Evolutionary conservation across 2,113 vertebrate genomes (phyloP), one percentile per base, ranked within the genome.

Genomic region (Hippolais icterina): DNA sequence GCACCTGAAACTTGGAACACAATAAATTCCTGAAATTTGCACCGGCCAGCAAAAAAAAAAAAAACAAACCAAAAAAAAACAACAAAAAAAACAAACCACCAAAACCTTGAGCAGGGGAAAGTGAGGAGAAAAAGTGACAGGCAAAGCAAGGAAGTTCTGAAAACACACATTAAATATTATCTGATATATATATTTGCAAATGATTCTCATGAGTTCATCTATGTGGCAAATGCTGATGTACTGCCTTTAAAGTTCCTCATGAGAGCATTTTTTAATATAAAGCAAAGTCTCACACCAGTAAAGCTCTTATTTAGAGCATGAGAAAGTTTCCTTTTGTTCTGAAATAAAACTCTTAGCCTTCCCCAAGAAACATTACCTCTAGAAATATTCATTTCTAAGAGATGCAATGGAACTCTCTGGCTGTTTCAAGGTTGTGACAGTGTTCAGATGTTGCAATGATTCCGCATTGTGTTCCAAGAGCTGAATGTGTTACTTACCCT

Each of bases 241-340:
- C 44, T 69, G 53, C 70, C 57, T 91, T 95, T 56, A 61, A 93
- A 85, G 65, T 85, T 97, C 29, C 61, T 27, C 65, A 79, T 90
- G 87, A 95, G 85, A 76, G 61, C 49, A 59, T 68, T 93, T 93
- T 96, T 93, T 60, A 93, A 90, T 93, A 78, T 91, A 57, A 76
- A 88, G 50, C 57, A 79, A 74, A 87, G 92, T 35, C 90, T 82
- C 31, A 42, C 15, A 35, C 37, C 17, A 69, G 57, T 56, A 80
- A 71, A 53, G 2, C 25, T 87, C n/a, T 83, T 84, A 75, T 78
- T 93, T 71, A 64, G 35, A 68, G 25, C 21, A 9, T 44, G 24
- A 83, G 41, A 80, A 90, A 72, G 5, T 76, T 91, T 79, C 19
- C 60, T 28, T 95, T 94, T 88, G 49, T 83, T 91, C 69, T 89